Evolutionary conservation across 1,140 invertebrate genomes (phyloP).

Genomic region (Papilio polytes): DNA sequence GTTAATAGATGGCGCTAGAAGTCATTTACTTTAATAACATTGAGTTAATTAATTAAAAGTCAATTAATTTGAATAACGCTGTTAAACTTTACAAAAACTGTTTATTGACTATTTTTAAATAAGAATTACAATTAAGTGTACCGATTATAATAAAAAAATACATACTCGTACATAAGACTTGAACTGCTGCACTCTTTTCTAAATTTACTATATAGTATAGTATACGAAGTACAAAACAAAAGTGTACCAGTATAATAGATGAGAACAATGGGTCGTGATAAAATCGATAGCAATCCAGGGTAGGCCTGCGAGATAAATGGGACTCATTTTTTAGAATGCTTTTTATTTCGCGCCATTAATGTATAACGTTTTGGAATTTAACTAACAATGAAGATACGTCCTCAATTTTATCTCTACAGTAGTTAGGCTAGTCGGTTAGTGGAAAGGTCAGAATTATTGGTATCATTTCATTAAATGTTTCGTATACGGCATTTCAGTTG

Average conservation of each 20-base stretch:
- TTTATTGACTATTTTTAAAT: no score
- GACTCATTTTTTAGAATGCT: constrained; percentile 16
- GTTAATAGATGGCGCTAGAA: no score
- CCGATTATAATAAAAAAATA: no score
- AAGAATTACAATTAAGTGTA: no score
- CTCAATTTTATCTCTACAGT: no score
- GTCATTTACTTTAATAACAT: no score
- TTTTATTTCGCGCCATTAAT: constrained; percentile 17
- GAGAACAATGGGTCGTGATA: constrained; percentile 12
- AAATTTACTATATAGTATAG: neutral
- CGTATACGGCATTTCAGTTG: neutral
- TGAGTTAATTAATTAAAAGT: no score
- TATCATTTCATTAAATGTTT: neutral
- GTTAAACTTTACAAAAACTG: no score
- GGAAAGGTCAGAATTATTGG: neutral
- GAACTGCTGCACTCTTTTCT: neutral
- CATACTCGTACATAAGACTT: no score
- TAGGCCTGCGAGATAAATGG: constrained; percentile 7
- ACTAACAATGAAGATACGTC: neutral
- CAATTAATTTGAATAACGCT: no score
- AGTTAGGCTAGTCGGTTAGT: neutral
- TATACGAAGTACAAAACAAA: neutral
- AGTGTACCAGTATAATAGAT: constrained; percentile 5
- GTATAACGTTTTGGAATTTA: neutral
- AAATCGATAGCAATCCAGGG: constrained; percentile 4